Conservation (phyloP, 2,113 vertebrate genomes). For the Nothoprocta pentlandii region DNA sequence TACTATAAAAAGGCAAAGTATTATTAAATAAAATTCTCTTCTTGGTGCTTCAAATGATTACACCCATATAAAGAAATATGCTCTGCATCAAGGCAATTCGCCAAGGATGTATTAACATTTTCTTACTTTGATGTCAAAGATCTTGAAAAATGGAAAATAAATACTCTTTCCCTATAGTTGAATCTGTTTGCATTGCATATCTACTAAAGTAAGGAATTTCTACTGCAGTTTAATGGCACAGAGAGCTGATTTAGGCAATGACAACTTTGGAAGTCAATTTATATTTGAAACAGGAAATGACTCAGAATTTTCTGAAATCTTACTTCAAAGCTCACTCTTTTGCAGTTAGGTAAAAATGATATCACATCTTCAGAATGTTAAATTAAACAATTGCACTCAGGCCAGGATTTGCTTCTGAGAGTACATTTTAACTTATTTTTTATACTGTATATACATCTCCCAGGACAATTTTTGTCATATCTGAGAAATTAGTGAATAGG, state of each 20-base stretch:
- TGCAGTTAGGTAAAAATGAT: slow-evolving; percentile 71
- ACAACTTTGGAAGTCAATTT: slow-evolving; percentile 64
- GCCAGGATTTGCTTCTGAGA: slow-evolving; percentile 31
- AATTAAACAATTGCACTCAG: slow-evolving; percentile 52
- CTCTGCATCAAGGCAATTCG: neutral
- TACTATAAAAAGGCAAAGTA: neutral
- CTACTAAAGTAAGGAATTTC: slow-evolving; percentile 40
- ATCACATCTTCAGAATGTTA: slow-evolving; percentile 70
- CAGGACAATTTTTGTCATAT: slow-evolving; percentile 31
- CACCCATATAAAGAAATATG: slow-evolving; percentile 7
- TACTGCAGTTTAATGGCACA: slow-evolving; percentile 29
- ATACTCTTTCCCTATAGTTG: neutral
- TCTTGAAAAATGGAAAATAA: slow-evolving; percentile 53
- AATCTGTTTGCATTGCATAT: slow-evolving; percentile 33
- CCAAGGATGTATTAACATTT: slow-evolving; percentile 9
- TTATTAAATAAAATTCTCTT: neutral
- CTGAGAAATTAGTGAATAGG: neutral
- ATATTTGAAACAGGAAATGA: slow-evolving; percentile 74
- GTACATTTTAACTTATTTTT: slow-evolving; percentile 1
- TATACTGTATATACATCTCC: neutral
- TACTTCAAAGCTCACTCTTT: slow-evolving; percentile 68
- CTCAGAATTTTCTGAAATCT: slow-evolving; percentile 70
- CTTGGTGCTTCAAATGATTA: neutral
- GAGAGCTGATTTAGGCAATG: slow-evolving; percentile 36
- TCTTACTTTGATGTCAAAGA: neutral